Conservation (phyloP, 2,113 vertebrate species). For the Miniopterus natalensis region DNA sequence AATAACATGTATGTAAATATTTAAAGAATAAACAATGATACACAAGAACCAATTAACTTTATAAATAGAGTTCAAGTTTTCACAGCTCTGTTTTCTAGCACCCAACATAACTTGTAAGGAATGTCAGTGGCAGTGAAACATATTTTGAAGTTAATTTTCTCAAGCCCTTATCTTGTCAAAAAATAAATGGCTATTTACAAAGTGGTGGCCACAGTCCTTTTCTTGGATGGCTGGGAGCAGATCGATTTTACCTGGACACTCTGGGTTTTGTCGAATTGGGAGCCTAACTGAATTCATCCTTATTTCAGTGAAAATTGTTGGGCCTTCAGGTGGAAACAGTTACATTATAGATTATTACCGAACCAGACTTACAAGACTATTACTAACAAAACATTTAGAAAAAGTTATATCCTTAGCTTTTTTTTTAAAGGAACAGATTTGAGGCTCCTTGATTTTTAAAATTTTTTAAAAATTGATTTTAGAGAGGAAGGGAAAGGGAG, state of each 20-base stretch:
- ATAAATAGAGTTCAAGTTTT: conserved; percentile 90
- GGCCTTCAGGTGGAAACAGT: conserved; percentile 94
- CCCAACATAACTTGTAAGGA: conserved; percentile 93
- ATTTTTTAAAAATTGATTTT: too few relatives aligned
- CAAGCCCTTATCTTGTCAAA: conserved; percentile 92
- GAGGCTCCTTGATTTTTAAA: conserved; percentile 6
- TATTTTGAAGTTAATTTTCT: conserved; percentile 94
- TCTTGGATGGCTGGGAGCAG: background rate
- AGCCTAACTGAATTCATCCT: conserved; percentile 95
- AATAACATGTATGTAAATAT: conserved; percentile 89
- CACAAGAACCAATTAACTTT: conserved; percentile 93
- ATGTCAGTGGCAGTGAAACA: conserved; percentile 90
- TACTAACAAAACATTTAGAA: conserved; percentile 95
- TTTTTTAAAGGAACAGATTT: conserved; percentile 19
- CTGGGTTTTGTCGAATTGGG: conserved; percentile 94
- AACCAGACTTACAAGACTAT: conserved; percentile 94
- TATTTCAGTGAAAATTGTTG: conserved; percentile 96
- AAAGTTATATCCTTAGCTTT: conserved; percentile 91
- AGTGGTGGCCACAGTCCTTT: background rate
- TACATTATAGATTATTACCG: conserved; percentile 98
- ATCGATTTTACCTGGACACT: background rate
- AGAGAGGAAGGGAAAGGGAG: background rate
- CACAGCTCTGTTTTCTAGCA: conserved; percentile 90
- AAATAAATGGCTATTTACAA: conserved; percentile 82
- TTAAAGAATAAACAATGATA: conserved; percentile 92